Conservation (phyloP, 2,888 invertebrate genomes). For the Tenthredo livida region DNA sequence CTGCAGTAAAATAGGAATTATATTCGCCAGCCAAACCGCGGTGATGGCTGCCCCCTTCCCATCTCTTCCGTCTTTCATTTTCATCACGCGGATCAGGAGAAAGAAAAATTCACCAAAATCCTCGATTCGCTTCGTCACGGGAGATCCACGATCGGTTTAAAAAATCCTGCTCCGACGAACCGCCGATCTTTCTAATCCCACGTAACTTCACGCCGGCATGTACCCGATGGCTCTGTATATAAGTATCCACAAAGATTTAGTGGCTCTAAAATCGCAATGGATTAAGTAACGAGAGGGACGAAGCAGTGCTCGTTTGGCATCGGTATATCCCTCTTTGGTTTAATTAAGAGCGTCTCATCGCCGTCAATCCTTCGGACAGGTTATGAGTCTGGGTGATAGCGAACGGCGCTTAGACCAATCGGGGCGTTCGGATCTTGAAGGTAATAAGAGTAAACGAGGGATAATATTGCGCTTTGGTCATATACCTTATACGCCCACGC, state of each 20-base stretch:
- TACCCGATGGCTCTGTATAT: background rate
- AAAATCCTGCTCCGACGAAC: background rate
- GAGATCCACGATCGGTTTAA: background rate
- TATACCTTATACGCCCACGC: background rate
- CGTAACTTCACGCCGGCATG: background rate
- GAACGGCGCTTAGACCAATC: slow-evolving; percentile 63
- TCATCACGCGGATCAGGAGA: too few relatives aligned
- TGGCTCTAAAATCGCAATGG: slow-evolving; percentile 32
- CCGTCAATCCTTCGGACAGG: slow-evolving; percentile 60
- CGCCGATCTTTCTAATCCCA: background rate
- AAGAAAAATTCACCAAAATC: background rate
- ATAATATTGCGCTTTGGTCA: slow-evolving; percentile 61
- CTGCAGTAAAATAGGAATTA: slow-evolving; percentile 64
- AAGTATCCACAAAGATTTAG: slow-evolving; percentile 42
- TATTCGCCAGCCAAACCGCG: slow-evolving; percentile 50
- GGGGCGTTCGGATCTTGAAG: slow-evolving; percentile 49
- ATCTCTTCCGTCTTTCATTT: background rate
- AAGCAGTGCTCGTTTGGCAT: background rate
- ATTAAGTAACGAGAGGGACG: background rate
- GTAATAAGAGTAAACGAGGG: slow-evolving; percentile 63
- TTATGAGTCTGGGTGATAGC: slow-evolving; percentile 62
- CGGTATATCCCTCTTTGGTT: slow-evolving; percentile 55
- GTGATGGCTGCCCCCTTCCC: background rate
- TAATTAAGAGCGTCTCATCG: slow-evolving; percentile 67
- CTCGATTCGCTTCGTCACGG: background rate